A percentile compares a stretch with the other conserved stretches of the same genome.
phyloP scores from a whole-genome alignment of 1,140 invertebrate species.

The Heliconius himera region DNA sequence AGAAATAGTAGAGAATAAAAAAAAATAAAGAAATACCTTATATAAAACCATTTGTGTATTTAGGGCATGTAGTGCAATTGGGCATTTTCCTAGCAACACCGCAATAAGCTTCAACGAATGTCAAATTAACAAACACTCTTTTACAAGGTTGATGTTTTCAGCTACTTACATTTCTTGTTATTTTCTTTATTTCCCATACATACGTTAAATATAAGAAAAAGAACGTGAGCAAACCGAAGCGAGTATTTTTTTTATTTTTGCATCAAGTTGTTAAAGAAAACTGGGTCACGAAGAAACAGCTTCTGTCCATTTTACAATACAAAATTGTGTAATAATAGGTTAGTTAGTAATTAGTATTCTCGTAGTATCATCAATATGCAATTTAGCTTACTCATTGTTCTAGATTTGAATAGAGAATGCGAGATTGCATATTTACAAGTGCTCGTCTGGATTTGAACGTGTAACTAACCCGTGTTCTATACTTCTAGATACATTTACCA shows the following conservation, averaged over 20 bases:
- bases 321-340: constrained; percentile 36
- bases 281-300: constrained; percentile 41
- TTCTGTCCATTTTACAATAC: constrained; percentile 46
- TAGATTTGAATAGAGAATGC: constrained; percentile 38
- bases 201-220: background rate
- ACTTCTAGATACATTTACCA: too few species aligned
- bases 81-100: constrained; percentile 8
- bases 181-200: background rate
- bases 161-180: background rate
- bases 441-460: background rate
- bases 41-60: too few species aligned
- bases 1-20: too few species aligned
- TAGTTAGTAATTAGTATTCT: constrained; percentile 42
- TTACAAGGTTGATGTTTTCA: background rate
- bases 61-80: too few species aligned
- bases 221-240: constrained; percentile 17
- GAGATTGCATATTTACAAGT: background rate
- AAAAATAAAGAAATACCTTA: too few species aligned
- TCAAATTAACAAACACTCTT: background rate
- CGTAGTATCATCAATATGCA: constrained; percentile 43
- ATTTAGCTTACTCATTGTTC: constrained; percentile 44
- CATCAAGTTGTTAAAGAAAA: constrained; percentile 35
- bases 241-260: constrained; percentile 21
- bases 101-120: background rate
- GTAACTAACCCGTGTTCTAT: too few species aligned